Evolutionary conservation across 2,797 vertebrate genomes (phyloP).

Genomic region (Crocodylus rhombifer): DNA sequence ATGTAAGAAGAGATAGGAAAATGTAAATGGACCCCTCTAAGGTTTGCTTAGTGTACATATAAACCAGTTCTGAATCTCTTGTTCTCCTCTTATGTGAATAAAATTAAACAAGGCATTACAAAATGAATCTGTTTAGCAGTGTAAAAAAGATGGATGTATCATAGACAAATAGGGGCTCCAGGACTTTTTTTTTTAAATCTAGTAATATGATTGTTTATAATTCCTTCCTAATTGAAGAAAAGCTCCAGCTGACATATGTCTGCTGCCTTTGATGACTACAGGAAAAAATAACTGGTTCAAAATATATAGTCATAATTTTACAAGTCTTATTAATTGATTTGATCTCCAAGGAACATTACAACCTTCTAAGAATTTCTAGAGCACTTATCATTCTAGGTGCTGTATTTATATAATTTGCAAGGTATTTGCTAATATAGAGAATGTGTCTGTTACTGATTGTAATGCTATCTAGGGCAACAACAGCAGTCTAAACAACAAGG

Average conservation of each 20-base stretch:
- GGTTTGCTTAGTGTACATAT: not conserved
- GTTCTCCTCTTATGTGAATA: not conserved
- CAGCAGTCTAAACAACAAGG: constrained; percentile 2
- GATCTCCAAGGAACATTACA: not conserved
- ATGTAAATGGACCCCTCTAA: not conserved
- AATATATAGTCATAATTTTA: not conserved
- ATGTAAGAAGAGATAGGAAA: not conserved
- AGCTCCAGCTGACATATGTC: not conserved
- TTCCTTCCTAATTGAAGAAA: constrained; percentile 1
- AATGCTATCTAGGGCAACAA: not conserved
- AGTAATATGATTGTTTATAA: not conserved
- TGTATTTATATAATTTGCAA: not conserved
- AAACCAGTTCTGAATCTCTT: not conserved
- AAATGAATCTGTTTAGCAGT: not conserved
- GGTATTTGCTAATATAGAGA: not conserved
- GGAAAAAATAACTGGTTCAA: constrained; percentile 36
- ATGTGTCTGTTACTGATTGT: not conserved
- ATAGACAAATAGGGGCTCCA: not conserved
- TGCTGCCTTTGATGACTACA: not conserved
- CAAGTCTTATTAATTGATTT: not conserved
- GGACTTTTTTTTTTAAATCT: not conserved
- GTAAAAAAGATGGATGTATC: not conserved
- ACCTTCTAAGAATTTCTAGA: not conserved
- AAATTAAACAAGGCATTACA: not conserved
- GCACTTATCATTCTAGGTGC: not conserved